Conservation (phyloP, 2,113 vertebrate genomes). For the Oryzias curvinotus region DNA sequence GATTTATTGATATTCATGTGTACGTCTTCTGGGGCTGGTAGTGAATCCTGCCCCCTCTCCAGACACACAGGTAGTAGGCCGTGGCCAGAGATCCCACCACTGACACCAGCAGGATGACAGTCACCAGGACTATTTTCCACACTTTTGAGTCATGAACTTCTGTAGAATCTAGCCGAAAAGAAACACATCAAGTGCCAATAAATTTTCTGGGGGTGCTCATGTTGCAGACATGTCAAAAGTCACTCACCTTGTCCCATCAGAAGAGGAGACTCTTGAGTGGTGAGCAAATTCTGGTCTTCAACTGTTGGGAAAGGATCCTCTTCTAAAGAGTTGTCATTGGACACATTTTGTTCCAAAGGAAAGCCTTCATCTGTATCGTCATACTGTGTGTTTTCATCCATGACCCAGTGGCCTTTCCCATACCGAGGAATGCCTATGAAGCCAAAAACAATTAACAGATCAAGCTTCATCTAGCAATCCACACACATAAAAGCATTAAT, state of each 20-base stretch:
- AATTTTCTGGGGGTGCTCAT: too few species aligned
- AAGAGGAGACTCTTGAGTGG: background rate
- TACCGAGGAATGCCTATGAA: conserved; percentile 23
- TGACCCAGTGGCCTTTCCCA: conserved; percentile 15
- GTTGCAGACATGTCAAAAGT: too few species aligned
- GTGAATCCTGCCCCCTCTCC: conserved; percentile 74
- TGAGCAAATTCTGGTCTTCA: background rate
- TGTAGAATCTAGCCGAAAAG: conserved; percentile 2
- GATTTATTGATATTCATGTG: conserved; percentile 37
- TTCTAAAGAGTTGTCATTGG: background rate
- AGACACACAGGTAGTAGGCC: conserved; percentile 73
- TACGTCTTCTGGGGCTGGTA: conserved; percentile 56
- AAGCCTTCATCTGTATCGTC: background rate
- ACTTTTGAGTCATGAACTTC: background rate
- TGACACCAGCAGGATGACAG: conserved; percentile 47
- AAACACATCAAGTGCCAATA: background rate
- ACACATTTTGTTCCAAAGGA: background rate
- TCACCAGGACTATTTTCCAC: conserved; percentile 52
- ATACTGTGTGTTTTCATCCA: background rate
- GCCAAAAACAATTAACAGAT: too few species aligned
- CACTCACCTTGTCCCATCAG: conserved; percentile 37
- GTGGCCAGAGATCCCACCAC: conserved; percentile 42
- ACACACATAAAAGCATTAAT: background rate
- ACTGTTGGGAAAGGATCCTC: accelerated
- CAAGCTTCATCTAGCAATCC: too few species aligned